Conservation (phyloP, 2,797 vertebrate species). For the Paguma larvata region DNA sequence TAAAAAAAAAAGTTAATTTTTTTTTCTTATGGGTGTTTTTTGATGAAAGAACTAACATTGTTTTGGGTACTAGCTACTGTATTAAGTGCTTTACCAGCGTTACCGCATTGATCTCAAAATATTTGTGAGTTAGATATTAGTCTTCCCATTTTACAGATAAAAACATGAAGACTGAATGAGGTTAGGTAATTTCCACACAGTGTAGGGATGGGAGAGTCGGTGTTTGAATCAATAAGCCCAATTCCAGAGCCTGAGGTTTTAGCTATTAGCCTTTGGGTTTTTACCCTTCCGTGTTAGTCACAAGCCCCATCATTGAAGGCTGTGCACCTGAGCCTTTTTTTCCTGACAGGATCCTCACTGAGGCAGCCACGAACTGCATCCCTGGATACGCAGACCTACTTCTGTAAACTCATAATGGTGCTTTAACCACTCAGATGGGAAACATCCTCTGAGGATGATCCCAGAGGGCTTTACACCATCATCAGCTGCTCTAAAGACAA, state of each 20-base stretch:
- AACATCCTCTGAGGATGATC: background rate
- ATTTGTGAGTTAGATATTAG: background rate
- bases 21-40: background rate
- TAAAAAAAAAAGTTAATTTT: too few relatives aligned
- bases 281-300: background rate
- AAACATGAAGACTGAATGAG: background rate
- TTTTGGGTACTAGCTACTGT: background rate
- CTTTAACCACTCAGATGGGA: background rate
- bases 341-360: background rate
- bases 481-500: background rate
- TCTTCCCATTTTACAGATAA: background rate
- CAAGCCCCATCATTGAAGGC: background rate
- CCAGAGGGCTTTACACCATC: background rate
- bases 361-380: background rate
- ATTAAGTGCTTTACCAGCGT: background rate
- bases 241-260: background rate
- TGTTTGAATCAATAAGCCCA: background rate
- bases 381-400: background rate
- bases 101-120: conserved; percentile 4
- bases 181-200: background rate
- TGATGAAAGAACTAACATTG: background rate
- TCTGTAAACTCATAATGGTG: background rate
- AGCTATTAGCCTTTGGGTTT: background rate
- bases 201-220: background rate
- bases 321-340: background rate